Evolutionary conservation across 2,888 invertebrate species (phyloP).

Genomic region (Axea sp.): DNA sequence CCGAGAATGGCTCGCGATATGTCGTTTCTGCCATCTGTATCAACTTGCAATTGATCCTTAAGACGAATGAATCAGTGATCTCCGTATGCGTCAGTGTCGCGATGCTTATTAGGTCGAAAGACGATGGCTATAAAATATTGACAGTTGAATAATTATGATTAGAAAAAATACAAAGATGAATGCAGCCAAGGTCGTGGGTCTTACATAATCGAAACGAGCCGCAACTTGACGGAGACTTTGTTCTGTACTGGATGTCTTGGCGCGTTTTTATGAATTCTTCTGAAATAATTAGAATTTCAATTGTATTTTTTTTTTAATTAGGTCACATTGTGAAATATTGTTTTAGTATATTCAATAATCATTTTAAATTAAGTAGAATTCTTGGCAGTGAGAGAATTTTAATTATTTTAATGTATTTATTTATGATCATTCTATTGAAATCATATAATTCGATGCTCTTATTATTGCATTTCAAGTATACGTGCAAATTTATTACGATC

Average conservation of each 20-base stretch:
- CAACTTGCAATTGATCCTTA: slow-evolving; percentile 32
- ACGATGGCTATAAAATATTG: slow-evolving; percentile 24
- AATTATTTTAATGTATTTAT: too few relatives aligned
- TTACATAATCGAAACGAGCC: slow-evolving; percentile 28
- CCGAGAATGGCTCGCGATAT: slow-evolving; percentile 35
- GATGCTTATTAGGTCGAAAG: slow-evolving; percentile 44
- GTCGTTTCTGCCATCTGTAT: slow-evolving; percentile 29
- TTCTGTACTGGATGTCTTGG: not conserved
- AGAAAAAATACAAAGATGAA: slow-evolving; percentile 28
- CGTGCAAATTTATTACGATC: too few relatives aligned
- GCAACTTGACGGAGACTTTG: slow-evolving; percentile 3
- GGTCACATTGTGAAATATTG: too few relatives aligned
- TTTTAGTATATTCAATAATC: too few relatives aligned
- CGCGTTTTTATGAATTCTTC: too few relatives aligned
- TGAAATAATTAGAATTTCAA: too few relatives aligned
- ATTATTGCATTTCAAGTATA: too few relatives aligned
- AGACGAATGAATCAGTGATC: slow-evolving; percentile 41
- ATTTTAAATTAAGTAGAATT: too few relatives aligned
- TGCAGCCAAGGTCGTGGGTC: slow-evolving; percentile 37
- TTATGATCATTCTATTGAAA: too few relatives aligned
- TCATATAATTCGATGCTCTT: too few relatives aligned
- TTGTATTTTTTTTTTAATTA: too few relatives aligned
- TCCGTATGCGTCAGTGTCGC: slow-evolving; percentile 35
- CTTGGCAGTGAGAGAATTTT: too few relatives aligned
- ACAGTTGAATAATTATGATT: slow-evolving; percentile 34